phyloP scores from a whole-genome alignment of 2,113 vertebrate genomes.

The Ailurus styani region DNA sequence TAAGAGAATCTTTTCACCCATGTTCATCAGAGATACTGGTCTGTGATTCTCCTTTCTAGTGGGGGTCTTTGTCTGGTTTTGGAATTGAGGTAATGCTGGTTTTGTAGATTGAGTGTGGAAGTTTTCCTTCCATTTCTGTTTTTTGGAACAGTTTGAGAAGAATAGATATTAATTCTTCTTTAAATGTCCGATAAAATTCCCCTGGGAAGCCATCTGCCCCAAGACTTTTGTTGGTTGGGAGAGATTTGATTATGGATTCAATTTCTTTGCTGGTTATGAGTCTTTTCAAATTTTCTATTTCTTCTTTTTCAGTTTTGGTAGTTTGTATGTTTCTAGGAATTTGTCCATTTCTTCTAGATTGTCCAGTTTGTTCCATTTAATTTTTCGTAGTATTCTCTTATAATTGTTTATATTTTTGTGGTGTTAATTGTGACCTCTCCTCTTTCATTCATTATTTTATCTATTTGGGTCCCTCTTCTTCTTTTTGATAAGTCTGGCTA shows the following conservation, averaged over 20 bases:
- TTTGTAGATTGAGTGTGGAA: not conserved
- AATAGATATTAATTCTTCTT: too few relatives aligned
- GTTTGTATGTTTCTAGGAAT: not conserved
- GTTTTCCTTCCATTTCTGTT: not conserved
- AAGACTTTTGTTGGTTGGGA: not conserved
- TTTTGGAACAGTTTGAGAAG: too few relatives aligned
- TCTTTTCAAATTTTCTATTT: not conserved
- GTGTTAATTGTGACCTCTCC: too few relatives aligned
- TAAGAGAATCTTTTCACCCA: not conserved
- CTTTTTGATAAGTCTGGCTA: not conserved
- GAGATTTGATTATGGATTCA: not conserved
- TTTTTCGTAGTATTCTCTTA: too few relatives aligned
- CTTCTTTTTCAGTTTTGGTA: not conserved
- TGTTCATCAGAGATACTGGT: not conserved
- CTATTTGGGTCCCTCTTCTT: too few relatives aligned
- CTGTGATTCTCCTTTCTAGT: not conserved
- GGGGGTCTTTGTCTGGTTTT: not conserved
- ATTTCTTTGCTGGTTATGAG: not conserved
- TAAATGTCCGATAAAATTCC: too few relatives aligned
- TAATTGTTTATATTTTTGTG: too few relatives aligned
- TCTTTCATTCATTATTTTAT: too few relatives aligned
- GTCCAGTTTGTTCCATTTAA: too few relatives aligned
- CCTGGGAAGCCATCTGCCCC: too few relatives aligned
- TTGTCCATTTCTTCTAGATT: not conserved
- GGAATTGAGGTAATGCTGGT: not conserved